These are phyloP conservation scores for Conus ventricosus DNA, from an alignment of 1,140 invertebrate species.

Conservation along the genomic window DNA sequence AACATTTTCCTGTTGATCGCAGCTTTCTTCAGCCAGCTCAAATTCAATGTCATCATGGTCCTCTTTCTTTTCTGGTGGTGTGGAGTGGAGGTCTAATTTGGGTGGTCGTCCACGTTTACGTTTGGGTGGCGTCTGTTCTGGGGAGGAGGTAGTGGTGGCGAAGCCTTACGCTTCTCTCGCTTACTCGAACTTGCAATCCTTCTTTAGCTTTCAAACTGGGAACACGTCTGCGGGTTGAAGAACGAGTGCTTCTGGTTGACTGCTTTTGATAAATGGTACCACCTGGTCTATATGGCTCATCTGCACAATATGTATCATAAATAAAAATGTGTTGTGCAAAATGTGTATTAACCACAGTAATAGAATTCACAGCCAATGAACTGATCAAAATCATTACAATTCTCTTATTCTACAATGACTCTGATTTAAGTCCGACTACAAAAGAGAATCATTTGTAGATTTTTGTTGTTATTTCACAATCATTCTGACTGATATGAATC, in stretches of 20 bases:
- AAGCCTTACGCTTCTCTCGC: not conserved
- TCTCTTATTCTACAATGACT: no score
- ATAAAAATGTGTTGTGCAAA: not conserved
- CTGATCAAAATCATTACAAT: no score
- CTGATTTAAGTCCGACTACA: no score
- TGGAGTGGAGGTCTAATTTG: not conserved
- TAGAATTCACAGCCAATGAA: not conserved
- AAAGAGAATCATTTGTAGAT: no score
- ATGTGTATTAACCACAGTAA: not conserved
- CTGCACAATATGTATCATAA: not conserved
- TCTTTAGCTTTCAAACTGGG: conserved; percentile 28
- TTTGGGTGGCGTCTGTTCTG: not conserved
- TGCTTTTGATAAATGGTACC: not conserved
- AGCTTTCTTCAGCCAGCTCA: not conserved
- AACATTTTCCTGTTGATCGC: not conserved
- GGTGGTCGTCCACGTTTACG: conserved; percentile 25
- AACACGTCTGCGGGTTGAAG: conserved; percentile 8
- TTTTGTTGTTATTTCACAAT: no score
- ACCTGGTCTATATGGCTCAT: conserved; percentile 19
- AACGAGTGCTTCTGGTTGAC: not conserved
- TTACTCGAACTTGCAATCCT: not conserved
- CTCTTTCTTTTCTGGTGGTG: not conserved
- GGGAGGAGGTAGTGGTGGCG: not conserved
- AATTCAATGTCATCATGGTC: not conserved
- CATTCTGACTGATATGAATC: no score